Percentiles rank a stretch among this genome's conserved stretches.
phyloP scores from a whole-genome alignment of 2,113 vertebrate genomes.

The Halcyon malimbica region DNA sequence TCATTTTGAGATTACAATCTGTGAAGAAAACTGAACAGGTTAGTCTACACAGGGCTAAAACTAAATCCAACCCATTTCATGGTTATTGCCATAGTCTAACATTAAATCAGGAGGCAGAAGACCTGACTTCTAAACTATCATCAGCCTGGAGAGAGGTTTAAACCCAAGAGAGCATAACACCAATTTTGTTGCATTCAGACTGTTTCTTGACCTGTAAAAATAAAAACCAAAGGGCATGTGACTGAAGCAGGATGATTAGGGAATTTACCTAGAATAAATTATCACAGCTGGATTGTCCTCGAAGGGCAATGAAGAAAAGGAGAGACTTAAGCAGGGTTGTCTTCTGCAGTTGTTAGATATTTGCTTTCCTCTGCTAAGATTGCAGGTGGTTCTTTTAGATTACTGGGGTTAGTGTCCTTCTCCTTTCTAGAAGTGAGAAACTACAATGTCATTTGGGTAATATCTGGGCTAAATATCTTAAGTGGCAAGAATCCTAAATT shows the following conservation, averaged over 20 bases:
- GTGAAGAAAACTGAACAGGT: neutral
- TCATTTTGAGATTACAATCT: neutral
- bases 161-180: neutral
- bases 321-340: neutral
- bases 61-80: neutral
- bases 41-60: neutral
- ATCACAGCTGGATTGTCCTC: neutral
- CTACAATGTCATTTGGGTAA: neutral
- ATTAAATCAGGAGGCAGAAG: neutral
- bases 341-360: neutral
- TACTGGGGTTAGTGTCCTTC: neutral
- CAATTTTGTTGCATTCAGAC: neutral
- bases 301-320: neutral
- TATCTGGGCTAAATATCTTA: neutral
- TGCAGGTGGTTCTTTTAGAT: neutral
- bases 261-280: neutral
- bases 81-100: neutral
- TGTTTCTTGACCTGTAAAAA: neutral
- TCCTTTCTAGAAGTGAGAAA: neutral
- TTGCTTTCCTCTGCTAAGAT: neutral
- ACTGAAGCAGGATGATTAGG: neutral
- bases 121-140: neutral
- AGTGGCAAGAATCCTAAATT: neutral
- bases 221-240: fast-evolving
- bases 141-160: neutral